Base-by-base conservation (phyloP, 2,113 vertebrate genomes). In the Oenanthe melanoleuca region DNA sequence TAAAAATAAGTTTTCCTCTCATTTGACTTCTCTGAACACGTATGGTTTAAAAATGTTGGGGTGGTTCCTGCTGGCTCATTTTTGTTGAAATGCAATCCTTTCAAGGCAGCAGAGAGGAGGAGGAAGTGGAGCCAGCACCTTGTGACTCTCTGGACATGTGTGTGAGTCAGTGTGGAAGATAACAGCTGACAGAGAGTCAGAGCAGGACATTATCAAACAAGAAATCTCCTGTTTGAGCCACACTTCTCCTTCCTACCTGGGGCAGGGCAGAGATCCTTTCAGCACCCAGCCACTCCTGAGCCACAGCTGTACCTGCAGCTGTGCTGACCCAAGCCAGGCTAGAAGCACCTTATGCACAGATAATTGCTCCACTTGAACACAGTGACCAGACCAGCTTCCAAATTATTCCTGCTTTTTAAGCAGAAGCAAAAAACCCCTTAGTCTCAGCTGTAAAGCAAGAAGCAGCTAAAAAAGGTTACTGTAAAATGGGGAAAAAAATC, bases 161-260 rank as follows among this genome's bases (percentile, higher is more conserved):
- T 49, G 52, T 45, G 70, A 87, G 40, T 92, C 66, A 89, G 64
- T 42, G 69, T 42, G 65, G 70, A 89, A 72, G 53, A 45, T 0
- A 91, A 84, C 38, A 80, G 63, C 73, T 78, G 78, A 95, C 75
- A 90, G 6, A 11, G 82, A 81, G 80, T 92, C 67, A 91, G 77
- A 92, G 53, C 57, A 83, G 0, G 9, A 53, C 25, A 34, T 18
- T 12, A 64, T 52, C 45, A 52, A 73, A n/a, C 22, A 49, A 31
- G 26, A 49, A 69, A 80, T 28, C 72, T 26, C 44, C 79, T n/a
- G 0, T n/a, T 49, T 63, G n/a, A 33, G n/a, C 37, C 42, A 78
- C 12, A 29, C 2, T 61, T n/a, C 20, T 8, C 11, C 12, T 53
- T 65, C 71, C 73, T 70, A 63, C 55, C 47, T 26, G 67, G 38